Evolutionary conservation across 2,797 vertebrate species (phyloP).

Genomic region (Cirrhinus mrigala): DNA sequence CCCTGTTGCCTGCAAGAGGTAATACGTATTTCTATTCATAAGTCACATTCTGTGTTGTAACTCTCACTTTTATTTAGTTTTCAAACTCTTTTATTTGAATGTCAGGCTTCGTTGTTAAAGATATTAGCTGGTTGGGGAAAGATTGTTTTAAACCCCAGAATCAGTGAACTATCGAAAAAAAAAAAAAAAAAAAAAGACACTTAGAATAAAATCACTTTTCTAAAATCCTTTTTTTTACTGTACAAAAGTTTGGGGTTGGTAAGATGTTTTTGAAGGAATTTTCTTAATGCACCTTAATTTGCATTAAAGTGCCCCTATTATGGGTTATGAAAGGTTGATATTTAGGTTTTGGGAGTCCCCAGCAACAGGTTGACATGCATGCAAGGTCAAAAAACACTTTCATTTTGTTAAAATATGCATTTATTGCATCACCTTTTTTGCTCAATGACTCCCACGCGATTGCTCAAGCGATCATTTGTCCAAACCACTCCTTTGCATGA

Average conservation of each 20-base stretch:
- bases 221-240: background rate
- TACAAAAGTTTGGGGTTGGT: background rate
- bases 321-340: too few relatives aligned
- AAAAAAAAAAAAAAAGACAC: too few relatives aligned
- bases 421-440: too few relatives aligned
- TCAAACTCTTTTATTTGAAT: constrained; percentile 7
- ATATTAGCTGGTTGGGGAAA: background rate
- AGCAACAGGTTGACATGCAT: too few relatives aligned
- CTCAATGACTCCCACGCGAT: too few relatives aligned
- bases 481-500: too few relatives aligned
- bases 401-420: too few relatives aligned
- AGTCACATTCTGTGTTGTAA: background rate
- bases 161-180: background rate
- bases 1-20: constrained; percentile 88
- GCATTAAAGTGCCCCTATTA: background rate
- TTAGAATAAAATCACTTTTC: too few relatives aligned
- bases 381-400: too few relatives aligned
- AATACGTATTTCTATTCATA: background rate
- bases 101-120: background rate
- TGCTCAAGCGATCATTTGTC: too few relatives aligned
- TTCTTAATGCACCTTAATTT: background rate
- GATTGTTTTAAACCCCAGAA: background rate
- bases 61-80: background rate
- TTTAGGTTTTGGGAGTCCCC: too few relatives aligned
- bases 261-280: background rate